A percentile compares a stretch with the other conserved stretches of the same genome.
Conservation (phyloP, 1,140 invertebrate genomes). For the Gonioctena quinquepunctata region DNA sequence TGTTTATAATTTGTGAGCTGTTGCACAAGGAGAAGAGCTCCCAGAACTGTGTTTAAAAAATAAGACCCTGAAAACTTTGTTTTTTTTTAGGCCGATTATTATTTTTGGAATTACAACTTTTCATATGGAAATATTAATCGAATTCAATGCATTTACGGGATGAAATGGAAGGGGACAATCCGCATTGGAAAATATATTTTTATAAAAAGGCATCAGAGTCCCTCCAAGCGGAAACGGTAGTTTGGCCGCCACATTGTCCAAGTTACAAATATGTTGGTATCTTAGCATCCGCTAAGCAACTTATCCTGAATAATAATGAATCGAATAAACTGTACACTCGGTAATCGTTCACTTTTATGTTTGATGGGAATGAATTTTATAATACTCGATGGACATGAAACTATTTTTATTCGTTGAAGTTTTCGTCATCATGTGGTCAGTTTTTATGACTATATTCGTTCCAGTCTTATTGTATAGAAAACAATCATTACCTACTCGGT, state of each 20-base stretch:
- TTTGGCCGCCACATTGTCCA: constrained; percentile 31
- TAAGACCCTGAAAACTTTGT: too few species aligned
- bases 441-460: too few species aligned
- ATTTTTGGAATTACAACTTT: too few species aligned
- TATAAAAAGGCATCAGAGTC: neutral
- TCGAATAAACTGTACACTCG: constrained; percentile 10
- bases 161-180: neutral
- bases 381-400: neutral
- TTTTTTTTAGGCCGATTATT: too few species aligned
- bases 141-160: neutral
- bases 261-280: constrained; percentile 30
- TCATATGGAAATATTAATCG: too few species aligned
- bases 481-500: too few species aligned
- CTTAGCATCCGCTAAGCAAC: constrained; percentile 30
- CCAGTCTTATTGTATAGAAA: too few species aligned
- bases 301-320: constrained; percentile 30
- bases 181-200: neutral
- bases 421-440: too few species aligned
- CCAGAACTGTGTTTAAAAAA: too few species aligned
- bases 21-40: too few species aligned
- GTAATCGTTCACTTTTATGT: neutral
- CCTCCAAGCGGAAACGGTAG: constrained; percentile 19
- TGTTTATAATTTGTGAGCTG: too few species aligned
- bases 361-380: neutral
- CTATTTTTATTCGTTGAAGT: neutral